phyloP scores from a whole-genome alignment of 2,888 invertebrate genomes.

The Ceriagrion tenellum region DNA sequence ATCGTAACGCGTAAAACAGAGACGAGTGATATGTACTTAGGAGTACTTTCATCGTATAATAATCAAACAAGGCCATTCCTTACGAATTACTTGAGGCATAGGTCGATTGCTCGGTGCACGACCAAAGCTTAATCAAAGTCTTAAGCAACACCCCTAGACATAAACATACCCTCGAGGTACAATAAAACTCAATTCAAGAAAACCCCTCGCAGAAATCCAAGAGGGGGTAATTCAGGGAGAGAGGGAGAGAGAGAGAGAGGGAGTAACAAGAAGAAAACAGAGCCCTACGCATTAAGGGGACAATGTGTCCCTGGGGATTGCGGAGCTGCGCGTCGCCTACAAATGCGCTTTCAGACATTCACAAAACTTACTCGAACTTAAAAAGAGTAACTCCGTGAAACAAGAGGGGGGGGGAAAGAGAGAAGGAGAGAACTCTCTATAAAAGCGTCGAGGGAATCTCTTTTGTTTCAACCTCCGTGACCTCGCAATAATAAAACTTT shows the following conservation, averaged over 20 bases:
- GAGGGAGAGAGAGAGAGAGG: neutral
- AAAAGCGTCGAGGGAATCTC: neutral
- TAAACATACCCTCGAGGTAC: neutral
- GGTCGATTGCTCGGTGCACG: neutral
- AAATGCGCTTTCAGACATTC: neutral
- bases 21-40: no score
- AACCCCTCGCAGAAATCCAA: neutral
- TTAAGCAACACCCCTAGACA: neutral
- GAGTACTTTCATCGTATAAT: no score
- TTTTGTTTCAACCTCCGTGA: neutral
- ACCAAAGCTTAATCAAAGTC: neutral
- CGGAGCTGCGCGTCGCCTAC: neutral
- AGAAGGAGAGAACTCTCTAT: neutral
- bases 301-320: neutral
- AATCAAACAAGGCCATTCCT: no score
- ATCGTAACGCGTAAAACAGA: no score
- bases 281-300: neutral
- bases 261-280: neutral
- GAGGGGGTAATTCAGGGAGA: neutral
- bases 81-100: neutral
- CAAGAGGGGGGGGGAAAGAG: neutral
- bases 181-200: neutral
- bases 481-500: slow-evolving; percentile 1
- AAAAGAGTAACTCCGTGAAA: neutral
- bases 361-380: neutral